Conservation (phyloP, 2,888 invertebrate species). For the Hoplodrina ambigua region DNA sequence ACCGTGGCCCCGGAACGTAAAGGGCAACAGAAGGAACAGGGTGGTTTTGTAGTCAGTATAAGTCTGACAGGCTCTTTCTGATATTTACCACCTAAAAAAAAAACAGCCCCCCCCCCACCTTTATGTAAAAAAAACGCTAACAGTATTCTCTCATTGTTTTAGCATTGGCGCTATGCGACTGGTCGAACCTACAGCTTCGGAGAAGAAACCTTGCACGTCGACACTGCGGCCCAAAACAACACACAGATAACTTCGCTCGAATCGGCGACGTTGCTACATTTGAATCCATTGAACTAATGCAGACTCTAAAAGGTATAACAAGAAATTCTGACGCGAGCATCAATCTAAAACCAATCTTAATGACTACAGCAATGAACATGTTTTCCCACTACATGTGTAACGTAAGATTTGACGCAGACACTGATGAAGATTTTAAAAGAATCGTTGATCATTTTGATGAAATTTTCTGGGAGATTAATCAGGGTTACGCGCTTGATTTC, state of each 20-base stretch:
- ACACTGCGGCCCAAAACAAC: constrained; percentile 95
- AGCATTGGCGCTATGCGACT: constrained; percentile 97
- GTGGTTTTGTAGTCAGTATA: too few species aligned
- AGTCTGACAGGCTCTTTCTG: too few species aligned
- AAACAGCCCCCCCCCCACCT: too few species aligned
- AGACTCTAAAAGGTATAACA: constrained; percentile 87
- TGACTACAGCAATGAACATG: constrained; percentile 95
- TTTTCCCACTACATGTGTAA: constrained; percentile 97
- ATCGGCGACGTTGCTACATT: constrained; percentile 93
- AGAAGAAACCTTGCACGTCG: constrained; percentile 94
- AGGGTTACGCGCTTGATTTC: constrained; percentile 96
- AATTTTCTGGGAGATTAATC: constrained; percentile 98
- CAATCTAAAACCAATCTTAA: constrained; percentile 93
- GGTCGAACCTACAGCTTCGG: constrained; percentile 95
- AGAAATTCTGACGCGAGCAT: constrained; percentile 80
- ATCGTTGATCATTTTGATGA: constrained; percentile 94
- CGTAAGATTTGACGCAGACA: constrained; percentile 92
- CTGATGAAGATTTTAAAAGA: constrained; percentile 92
- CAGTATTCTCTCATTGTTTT: constrained; percentile 67
- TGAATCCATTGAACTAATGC: constrained; percentile 92
- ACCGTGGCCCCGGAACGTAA: too few species aligned
- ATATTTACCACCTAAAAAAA: too few species aligned
- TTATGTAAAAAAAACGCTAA: background rate
- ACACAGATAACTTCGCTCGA: constrained; percentile 93
- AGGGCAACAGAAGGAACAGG: too few species aligned